Percentiles rank a stretch among this genome's conserved stretches.
Conservation (phyloP, 2,113 vertebrate species). For the Psammodynastes pulverulentus region DNA sequence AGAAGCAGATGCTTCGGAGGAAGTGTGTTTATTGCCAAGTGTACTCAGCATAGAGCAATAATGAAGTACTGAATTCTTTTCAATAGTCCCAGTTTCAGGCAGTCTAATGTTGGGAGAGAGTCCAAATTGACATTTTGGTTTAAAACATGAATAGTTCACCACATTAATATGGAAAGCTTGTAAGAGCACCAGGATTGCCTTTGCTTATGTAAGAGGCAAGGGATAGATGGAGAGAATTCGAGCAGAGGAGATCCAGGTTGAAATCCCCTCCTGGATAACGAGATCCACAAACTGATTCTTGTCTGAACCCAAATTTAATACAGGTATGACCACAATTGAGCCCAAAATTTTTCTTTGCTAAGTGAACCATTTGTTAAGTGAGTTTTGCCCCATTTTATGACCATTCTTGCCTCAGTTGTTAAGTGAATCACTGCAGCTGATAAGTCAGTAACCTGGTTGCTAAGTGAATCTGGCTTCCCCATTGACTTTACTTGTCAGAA, state of each 20-base stretch:
- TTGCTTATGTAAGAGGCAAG: not conserved
- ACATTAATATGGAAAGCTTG: not conserved
- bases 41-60: not conserved
- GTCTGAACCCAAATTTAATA: not conserved
- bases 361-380: not conserved
- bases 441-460: not conserved
- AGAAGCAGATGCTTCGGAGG: constrained; percentile 4
- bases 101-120: not conserved
- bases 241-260: not conserved
- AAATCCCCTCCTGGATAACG: too few relatives aligned
- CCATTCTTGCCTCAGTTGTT: not conserved
- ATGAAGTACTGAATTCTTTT: constrained; percentile 8
- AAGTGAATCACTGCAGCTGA: not conserved
- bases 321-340: not conserved
- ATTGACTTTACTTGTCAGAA: not conserved
- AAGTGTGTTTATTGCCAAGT: not conserved
- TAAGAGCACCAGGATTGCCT: not conserved
- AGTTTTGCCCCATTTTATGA: too few relatives aligned
- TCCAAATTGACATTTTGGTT: constrained; percentile 2
- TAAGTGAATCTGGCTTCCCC: not conserved
- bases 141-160: not conserved
- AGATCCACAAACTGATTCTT: too few relatives aligned
- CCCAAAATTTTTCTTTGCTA: not conserved
- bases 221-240: not conserved
- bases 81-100: constrained; percentile 10